Base-by-base conservation (phyloP, 2,888 invertebrate genomes). In the Drosophila rellima region DNA sequence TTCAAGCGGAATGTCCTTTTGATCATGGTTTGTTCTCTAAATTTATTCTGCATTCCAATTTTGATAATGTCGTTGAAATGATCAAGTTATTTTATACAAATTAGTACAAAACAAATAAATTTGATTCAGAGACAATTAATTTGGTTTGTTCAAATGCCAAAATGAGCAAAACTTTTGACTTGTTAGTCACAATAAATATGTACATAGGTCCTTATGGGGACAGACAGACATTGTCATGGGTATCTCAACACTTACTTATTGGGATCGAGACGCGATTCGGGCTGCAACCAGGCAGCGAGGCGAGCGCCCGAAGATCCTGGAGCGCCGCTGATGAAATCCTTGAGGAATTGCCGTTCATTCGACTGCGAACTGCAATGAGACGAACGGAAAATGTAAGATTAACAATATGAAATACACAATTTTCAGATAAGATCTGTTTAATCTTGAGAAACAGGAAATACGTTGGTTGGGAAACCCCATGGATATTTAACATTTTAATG, bases 261-360 rank as follows among this genome's bases (percentile, higher is more conserved):
- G 0, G 98, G 97, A 93, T 98, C 98, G 50, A 98, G 96, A 78
- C 96, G 96, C 26, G 98, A 95, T 87, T 97, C 97, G 1, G 98
- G 98, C 90, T 98, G 97, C 62, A 99, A 93, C 98, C 99, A 99
- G 90, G 97, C 95, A 0, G 98, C 98, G 76, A 99, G 93, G 57
- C 98, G 94, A 4, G 98, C 98, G 0, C 99, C 99, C 1, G 97
- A 97, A 0, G 95, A 94, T 10, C 96, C 96, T 18, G 96, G 95
- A 0, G 96, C 95, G 62, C 98, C 97, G 33, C 95, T 94, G 52
- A 99, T 97, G 91, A 99, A 97, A 91, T 99, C 98, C 65, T 97
- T 95, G 56, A 99, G 94, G 92, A 99, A 99, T 74, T 97, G 95
- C 6, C 97, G 95, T 92, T 98, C 98, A 91, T 98, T 98, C 26